These are phyloP conservation scores for Strongylocentrotus purpuratus DNA, from an alignment of 35 echinoderm and acorn worm species.

Conservation along the genomic window DNA sequence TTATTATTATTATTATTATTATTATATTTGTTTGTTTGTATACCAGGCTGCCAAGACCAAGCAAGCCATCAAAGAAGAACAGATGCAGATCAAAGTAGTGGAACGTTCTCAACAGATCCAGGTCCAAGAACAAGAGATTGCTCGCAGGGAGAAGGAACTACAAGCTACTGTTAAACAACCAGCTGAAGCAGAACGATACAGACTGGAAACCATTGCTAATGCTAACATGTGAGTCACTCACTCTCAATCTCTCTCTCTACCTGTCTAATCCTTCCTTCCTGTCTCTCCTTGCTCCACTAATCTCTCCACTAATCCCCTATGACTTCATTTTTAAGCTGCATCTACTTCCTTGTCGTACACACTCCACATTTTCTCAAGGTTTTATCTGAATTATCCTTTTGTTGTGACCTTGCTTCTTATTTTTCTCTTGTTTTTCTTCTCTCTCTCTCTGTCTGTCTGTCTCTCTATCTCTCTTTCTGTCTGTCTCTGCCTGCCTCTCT, in stretches of 20 bases:
- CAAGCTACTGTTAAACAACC: constrained; percentile 78
- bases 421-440: not conserved
- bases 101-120: constrained; percentile 83
- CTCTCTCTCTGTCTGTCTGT: not conserved
- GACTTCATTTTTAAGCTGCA: not conserved
- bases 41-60: constrained; percentile 85
- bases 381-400: not conserved
- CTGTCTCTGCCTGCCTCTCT: not conserved
- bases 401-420: not conserved
- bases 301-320: not conserved
- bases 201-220: constrained; percentile 77
- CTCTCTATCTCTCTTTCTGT: not conserved
- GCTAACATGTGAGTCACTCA: constrained; percentile 77
- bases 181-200: constrained; percentile 77
- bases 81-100: constrained; percentile 87
- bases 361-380: not conserved
- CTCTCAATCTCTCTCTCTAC: not conserved
- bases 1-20: no score
- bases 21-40: not conserved
- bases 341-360: no score
- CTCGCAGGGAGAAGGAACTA: constrained; percentile 74
- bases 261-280: not conserved
- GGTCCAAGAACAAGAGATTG: constrained; percentile 83
- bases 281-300: not conserved
- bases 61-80: constrained; percentile 83